A percentile compares a stretch with the other conserved stretches of the same genome.
Conservation (phyloP, 2,888 invertebrate species). For the Limnephilus rhombicus region DNA sequence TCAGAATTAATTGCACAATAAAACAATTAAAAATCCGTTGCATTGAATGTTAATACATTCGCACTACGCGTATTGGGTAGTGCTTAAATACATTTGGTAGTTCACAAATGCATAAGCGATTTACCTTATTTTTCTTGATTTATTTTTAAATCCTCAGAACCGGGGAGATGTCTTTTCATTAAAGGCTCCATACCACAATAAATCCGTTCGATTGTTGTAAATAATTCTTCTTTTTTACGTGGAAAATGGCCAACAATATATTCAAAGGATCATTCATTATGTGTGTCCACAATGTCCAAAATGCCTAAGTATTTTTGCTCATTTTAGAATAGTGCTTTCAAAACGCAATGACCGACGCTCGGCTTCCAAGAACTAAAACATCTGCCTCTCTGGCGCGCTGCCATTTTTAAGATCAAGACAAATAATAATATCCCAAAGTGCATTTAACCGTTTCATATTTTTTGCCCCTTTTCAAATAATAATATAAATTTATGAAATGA, state of each 20-base stretch:
- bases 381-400: slow-evolving; percentile 60
- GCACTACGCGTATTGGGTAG: not conserved
- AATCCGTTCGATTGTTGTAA: not conserved
- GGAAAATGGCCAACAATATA: not conserved
- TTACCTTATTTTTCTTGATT: not conserved
- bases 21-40: not conserved
- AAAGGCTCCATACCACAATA: not conserved
- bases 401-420: slow-evolving; percentile 58
- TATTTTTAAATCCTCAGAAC: not conserved
- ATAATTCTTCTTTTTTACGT: not conserved
- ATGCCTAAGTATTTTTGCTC: slow-evolving; percentile 8
- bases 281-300: not conserved
- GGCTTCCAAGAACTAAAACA: slow-evolving; percentile 49
- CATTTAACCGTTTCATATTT: slow-evolving; percentile 42
- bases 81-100: not conserved
- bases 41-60: not conserved
- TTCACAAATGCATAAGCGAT: not conserved
- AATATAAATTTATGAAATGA: not conserved
- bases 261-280: not conserved
- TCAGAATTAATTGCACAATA: not conserved
- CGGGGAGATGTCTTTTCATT: not conserved
- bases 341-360: not conserved
- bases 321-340: slow-evolving; percentile 18
- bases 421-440: slow-evolving; percentile 40
- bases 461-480: slow-evolving; percentile 30